These are phyloP conservation scores for Drosophila cardini DNA, from an alignment of 1,140 invertebrate genomes.

Conservation along the genomic window DNA sequence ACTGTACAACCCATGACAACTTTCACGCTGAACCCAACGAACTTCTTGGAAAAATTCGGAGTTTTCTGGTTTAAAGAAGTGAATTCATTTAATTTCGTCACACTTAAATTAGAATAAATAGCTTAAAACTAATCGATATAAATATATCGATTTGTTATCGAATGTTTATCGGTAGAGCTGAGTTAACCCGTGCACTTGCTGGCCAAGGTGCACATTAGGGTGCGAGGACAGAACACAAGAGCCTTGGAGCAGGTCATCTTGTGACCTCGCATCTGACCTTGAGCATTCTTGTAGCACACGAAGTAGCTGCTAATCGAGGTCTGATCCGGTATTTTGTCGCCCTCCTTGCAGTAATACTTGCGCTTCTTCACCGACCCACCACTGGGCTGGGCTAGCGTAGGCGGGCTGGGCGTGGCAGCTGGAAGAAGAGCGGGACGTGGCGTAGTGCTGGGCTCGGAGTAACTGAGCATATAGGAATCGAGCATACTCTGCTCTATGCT, in stretches of 20 bases:
- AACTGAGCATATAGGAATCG: conserved; percentile 62
- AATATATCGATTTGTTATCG: conserved; percentile 34
- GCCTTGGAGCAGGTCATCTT: conserved; percentile 82
- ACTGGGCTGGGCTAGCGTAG: conserved; percentile 5
- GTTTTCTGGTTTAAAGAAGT: neutral
- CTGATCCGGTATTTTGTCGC: conserved; percentile 81
- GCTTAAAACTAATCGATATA: conserved; percentile 48
- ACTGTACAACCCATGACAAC: conserved; percentile 37
- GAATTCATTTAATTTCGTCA: conserved; percentile 38
- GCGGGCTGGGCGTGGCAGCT: conserved; percentile 18
- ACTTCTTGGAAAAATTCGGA: no score
- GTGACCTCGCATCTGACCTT: conserved; percentile 80
- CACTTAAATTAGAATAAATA: conserved; percentile 74
- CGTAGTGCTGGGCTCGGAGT: conserved; percentile 53
- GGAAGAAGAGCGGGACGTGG: conserved; percentile 43
- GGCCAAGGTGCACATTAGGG: conserved; percentile 74
- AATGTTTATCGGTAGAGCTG: neutral
- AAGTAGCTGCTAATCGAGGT: conserved; percentile 81
- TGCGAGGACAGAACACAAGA: conserved; percentile 76
- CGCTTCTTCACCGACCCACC: conserved; percentile 61
- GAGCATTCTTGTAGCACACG: conserved; percentile 79
- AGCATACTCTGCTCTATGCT: conserved; percentile 65
- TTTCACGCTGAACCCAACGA: conserved; percentile 42
- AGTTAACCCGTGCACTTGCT: conserved; percentile 68
- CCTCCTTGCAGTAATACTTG: conserved; percentile 81